Evolutionary conservation across 2,888 invertebrate species (phyloP), one percentile per base, ranked within the genome.

Genomic region (Drosophila picticornis): DNA sequence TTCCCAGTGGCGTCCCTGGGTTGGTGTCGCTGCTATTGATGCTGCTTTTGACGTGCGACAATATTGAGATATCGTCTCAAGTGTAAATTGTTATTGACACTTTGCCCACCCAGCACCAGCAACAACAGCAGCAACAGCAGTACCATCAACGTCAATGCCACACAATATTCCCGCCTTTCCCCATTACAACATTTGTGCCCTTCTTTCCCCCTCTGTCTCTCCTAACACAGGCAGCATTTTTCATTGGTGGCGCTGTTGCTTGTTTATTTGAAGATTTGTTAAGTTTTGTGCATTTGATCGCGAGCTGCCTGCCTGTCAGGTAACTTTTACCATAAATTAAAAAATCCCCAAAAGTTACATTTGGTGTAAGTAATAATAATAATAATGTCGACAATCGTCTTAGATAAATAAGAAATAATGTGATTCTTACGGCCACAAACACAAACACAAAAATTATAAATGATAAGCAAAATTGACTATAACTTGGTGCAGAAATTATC

Each of bases 51-150:
- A 79, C 84, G 74, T 84, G 75, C 84, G 86, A 88, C 90, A 86
- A 86, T 86, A 90, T 86, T 86, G 87, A 90, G 86, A 90, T 86
- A 86, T 90, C 84, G 90, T 90, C 90, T 87, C 87, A 87, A 87
- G 87, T 87, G 87, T 87, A 87, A 87, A 87, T 87, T 87, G 87
- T 89, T 87, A 87, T 87, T 90, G 90, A 87, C 87, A 90, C 88
- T 86, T 73, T 90, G 81, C 81, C 81, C 43, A n/a, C 64, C 66
- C 66, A 48, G 67, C 16, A 46, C 2, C 46, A 46, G 22, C 16
- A 22, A 13, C 22, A 43, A 10, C 43, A 43, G 6, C n/a, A 43
- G n/a, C 7, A 22, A 4, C 13, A 43, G 13, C 43, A 38, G 78
- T 73, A 74, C 80, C 83, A 84, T 88, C 83, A 88, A 79, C 68